Evolutionary conservation across 2,888 invertebrate species (phyloP), one percentile per base, ranked within the genome.

Genomic region (Dryococelus australis): DNA sequence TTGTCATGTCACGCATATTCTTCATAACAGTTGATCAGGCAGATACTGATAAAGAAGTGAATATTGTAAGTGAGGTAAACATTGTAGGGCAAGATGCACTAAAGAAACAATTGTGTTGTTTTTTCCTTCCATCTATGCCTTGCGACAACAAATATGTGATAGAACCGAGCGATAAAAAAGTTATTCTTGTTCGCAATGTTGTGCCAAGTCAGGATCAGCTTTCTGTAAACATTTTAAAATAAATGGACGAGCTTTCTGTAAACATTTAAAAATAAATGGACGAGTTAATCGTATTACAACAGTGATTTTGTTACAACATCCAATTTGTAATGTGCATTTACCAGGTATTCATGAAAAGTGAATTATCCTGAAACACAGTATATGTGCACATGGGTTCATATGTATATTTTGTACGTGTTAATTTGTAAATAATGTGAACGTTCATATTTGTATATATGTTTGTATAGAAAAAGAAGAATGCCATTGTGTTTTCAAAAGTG

Each of bases 391-490:
- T 24, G n/a, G 16, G n/a, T 65, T 65, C 8, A 65, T 65, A 65
- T 65, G 65, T 65, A 65, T 65, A 65, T 65, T 65, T 65, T 65
- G 65, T 65, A 65, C n/a, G 65, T 65, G 65, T 65, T 65, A 6
- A 65, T 65, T 65, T 65, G 65, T 65, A 65, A 65, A 65, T 65
- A 65, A 65, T 9, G 65, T 65, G 65, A 3, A 16, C 8, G 20
- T 65, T 65, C 65, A 65, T 65, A 65, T 16, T 65, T 65, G 65
- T 65, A 65, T n/a, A 65, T 65, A 65, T 65, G 65, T 65, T 65
- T 65, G 65, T 65, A 65, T 65, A 65, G 65, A n/a, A 65, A 65
- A 24, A 65, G 65, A n/a, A 16, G 20, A 65, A 65, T n/a, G n/a
- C 65, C 65, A 65, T 20, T 65, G 47, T 47, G 47, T 47, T 47